Base-by-base conservation (phyloP, 2,888 invertebrate species). In the Antheraea yamamai region DNA sequence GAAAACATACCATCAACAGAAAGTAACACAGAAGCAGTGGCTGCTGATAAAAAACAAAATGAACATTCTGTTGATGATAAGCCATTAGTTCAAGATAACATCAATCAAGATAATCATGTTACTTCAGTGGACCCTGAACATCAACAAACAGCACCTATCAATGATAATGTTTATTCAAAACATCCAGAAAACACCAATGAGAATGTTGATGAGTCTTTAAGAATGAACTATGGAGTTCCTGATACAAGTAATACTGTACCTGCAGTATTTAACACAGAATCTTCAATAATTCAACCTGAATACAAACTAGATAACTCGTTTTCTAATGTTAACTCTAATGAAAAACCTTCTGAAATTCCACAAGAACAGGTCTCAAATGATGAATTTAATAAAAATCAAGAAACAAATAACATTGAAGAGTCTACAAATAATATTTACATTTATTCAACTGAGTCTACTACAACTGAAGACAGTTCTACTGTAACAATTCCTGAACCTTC, bases 191-290 rank as follows among this genome's bases (percentile, higher is more conserved):
- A 35, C 61, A 39, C 52, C 20, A 73, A 39, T 73, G 30, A 73
- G 26, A 68, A 73, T 73, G 8, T 52, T 73, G n/a, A 73, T 30
- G 14, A 18, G 47, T 55, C 18, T 70, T 30, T 30, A 51, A 47
- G 47, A 55, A 55, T 23, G 35, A 73, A 39, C 55, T 61, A 75
- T 30, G 72, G 72, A 68, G 39, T 70, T 16, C 70, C 73, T 73
- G 75, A 75, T 73, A 74, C 35, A 70, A 70, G 51, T 51, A 18
- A 74, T 73, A 85, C 81, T 18, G 78, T 82, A 75, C 81, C 80
- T 52, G 81, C 83, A 8, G 71, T 82, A 30, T 82, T 79, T 73
- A 79, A 79, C 61, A 73, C 75, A 77, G 74, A 74, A 39, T 16
- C 72, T 35, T 73, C 77, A 26, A 76, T 78, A 58, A 75, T 77